Base-by-base conservation (phyloP, 2,797 vertebrate species). In the Caiman crocodilus region DNA sequence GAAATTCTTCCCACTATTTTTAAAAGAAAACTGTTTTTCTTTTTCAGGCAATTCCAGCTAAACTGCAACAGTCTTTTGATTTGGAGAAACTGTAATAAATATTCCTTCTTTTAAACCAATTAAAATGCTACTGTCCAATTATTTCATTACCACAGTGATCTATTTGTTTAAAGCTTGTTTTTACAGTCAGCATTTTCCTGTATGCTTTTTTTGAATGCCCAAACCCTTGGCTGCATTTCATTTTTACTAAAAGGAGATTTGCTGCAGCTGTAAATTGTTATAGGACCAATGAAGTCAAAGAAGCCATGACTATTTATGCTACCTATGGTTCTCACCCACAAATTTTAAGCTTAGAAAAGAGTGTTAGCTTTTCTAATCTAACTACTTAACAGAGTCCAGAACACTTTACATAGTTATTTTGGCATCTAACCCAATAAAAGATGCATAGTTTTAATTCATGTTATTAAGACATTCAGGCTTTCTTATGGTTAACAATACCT, bases 11-110 rank as follows among this genome's bases (percentile, higher is more conserved):
- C 15, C 20, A 79, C 9, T 7, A 25, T 23, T 91, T 86, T 90
- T 59, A 91, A 94, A 91, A 83, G n/a, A 95, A 91, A 30, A 81
- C n/a, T 67, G 50, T 57, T 61, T 94, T 91, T 89, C 56, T 93
- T 94, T 58, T 79, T 64, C 93, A 96, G 94, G 94, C 88, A 93
- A 84, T 88, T 82, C 81, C 96, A 93, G 87, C 82, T 93, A 93
- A 96, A 90, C 76, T 83, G 7, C 82, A 95, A 55, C 89, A 96
- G 82, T 58, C 78, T 82, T 7, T 93, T 96, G 79, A 93, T 88
- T 89, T 93, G 91, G 96, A 97, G 87, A 97, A 87, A 92, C 92
- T 82, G 83, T 95, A 97, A 97, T 97, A 97, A 97, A 97, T 12
- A 7, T 3, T 25, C 82, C 76, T 69, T 84, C 95, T 76, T 92